Percentiles rank a stretch among this genome's conserved stretches.
These are phyloP conservation scores for Hesperia comma DNA, from an alignment of 2,888 invertebrate genomes.

Conservation along the genomic window DNA sequence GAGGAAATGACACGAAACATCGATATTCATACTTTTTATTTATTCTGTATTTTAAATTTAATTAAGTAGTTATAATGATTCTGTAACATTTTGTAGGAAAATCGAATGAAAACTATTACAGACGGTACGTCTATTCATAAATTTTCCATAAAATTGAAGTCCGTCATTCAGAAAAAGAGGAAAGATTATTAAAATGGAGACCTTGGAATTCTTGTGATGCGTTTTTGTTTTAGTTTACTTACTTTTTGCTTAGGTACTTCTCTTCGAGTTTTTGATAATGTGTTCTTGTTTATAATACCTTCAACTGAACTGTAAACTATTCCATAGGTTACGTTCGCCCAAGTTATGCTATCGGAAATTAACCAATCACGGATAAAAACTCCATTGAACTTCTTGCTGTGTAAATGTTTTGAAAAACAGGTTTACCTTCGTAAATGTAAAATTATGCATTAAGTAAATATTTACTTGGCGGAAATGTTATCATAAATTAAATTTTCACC, in stretches of 20 bases:
- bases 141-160: conserved; percentile 12
- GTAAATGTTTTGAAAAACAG: no score
- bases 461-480: no score
- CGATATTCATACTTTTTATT: no score
- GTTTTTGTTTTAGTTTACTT: background rate
- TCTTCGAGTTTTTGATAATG: no score
- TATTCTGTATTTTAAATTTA: no score
- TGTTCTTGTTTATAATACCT: background rate
- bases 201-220: background rate
- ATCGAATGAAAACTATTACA: no score
- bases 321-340: background rate
- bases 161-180: background rate
- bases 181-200: background rate
- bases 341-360: background rate
- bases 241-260: background rate
- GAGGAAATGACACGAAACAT: no score
- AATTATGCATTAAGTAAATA: no score
- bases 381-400: no score
- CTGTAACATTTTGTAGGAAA: background rate
- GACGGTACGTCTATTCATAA: background rate
- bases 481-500: background rate
- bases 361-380: background rate
- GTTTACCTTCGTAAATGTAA: no score
- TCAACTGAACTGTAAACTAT: background rate
- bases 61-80: no score